Conservation (phyloP, 2,113 vertebrate genomes). For the Hippocampus guttulatus region DNA sequence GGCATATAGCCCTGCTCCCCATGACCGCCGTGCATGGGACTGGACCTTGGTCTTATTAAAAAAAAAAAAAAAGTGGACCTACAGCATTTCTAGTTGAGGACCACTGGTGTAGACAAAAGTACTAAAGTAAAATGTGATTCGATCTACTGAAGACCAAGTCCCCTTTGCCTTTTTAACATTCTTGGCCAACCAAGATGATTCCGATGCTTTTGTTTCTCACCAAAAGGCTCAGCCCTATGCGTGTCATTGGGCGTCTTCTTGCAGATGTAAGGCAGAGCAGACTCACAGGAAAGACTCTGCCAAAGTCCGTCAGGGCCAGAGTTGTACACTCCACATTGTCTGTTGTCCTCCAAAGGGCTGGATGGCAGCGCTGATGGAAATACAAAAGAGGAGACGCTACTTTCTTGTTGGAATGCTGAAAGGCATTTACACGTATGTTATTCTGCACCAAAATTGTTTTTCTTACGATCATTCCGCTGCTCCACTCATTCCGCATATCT, state of each 20-base stretch:
- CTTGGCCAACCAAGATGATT: background rate
- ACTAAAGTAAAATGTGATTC: background rate
- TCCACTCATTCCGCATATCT: background rate
- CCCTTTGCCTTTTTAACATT: background rate
- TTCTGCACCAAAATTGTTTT: background rate
- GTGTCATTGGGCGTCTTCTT: constrained; percentile 80
- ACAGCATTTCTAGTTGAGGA: too few relatives aligned
- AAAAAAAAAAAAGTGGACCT: too few relatives aligned
- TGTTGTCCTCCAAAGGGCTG: constrained; percentile 62
- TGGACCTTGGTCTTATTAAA: too few relatives aligned
- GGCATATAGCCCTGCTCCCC: too few relatives aligned
- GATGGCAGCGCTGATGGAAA: constrained; percentile 50
- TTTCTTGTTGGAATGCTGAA: background rate
- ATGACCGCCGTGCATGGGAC: too few relatives aligned
- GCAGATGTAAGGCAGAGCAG: constrained; percentile 84
- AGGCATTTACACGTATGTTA: background rate
- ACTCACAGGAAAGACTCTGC: constrained; percentile 79
- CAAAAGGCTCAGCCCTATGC: constrained; percentile 66
- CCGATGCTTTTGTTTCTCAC: constrained; percentile 66
- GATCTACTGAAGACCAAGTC: background rate
- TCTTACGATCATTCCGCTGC: background rate
- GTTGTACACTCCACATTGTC: constrained; percentile 80
- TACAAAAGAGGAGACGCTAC: background rate
- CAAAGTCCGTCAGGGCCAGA: constrained; percentile 68
- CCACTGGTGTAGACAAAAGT: background rate